A percentile compares a stretch with the other conserved stretches of the same genome.
These are phyloP conservation scores for Peromyscus attwateri DNA, from an alignment of 2,797 vertebrate genomes.

Conservation along the genomic window DNA sequence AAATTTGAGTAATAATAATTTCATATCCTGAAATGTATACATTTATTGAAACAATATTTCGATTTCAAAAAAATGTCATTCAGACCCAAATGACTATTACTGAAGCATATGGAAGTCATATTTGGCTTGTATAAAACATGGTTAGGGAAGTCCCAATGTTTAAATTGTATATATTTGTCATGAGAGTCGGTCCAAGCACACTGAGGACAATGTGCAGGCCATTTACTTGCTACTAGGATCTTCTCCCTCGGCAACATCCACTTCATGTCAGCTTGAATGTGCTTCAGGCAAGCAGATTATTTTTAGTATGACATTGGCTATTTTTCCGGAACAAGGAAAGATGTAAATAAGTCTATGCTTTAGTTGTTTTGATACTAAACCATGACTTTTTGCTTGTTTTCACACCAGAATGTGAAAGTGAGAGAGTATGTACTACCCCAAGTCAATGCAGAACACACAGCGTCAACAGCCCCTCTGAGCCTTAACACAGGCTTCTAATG, in stretches of 20 bases:
- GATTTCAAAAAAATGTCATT: background rate
- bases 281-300: slow-evolving; percentile 3
- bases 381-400: background rate
- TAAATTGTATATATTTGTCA: background rate
- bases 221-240: background rate
- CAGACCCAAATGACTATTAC: background rate
- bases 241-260: background rate
- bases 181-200: background rate
- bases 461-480: background rate
- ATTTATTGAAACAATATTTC: background rate
- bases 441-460: background rate
- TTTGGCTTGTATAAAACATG: background rate
- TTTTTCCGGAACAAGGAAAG: background rate
- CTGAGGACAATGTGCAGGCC: background rate
- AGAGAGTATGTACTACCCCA: background rate
- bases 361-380: background rate
- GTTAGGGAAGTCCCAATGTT: background rate
- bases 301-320: background rate
- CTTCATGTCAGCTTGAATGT: background rate
- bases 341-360: background rate
- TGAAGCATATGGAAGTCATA: background rate
- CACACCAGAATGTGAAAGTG: background rate
- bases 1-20: slow-evolving; percentile 41
- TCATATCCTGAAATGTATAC: background rate
- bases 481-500: background rate